Conservation (phyloP, 2,113 vertebrate genomes). For the Oncorhynchus kisutch region DNA sequence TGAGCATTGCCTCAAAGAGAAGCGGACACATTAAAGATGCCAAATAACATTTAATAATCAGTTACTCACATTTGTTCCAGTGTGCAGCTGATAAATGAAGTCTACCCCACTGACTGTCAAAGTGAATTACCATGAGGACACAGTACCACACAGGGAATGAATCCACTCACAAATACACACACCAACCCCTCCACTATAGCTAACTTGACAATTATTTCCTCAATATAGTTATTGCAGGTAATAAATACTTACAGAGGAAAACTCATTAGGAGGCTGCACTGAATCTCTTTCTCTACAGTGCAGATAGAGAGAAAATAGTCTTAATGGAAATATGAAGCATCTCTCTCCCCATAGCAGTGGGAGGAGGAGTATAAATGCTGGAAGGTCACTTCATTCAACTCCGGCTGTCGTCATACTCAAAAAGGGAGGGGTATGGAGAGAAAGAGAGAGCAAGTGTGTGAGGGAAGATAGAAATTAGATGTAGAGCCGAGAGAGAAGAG, state of each 20-base stretch:
- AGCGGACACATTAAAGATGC: too few relatives aligned
- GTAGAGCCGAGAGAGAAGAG: background rate
- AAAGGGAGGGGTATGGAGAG: slow-evolving; percentile 28
- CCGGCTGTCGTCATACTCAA: slow-evolving; percentile 56
- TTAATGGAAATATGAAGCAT: slow-evolving; percentile 42
- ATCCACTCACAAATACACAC: background rate
- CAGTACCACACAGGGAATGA: too few relatives aligned
- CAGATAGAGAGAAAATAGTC: slow-evolving; percentile 43
- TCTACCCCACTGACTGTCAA: too few relatives aligned
- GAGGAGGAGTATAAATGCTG: slow-evolving; percentile 53
- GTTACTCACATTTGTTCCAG: too few relatives aligned
- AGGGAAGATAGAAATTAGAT: background rate
- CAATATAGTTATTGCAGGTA: slow-evolving; percentile 17
- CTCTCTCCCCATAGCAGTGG: slow-evolving; percentile 39
- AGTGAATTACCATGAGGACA: too few relatives aligned
- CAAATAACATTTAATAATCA: too few relatives aligned
- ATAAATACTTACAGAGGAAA: slow-evolving; percentile 64
- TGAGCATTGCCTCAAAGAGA: too few relatives aligned
- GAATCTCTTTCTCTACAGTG: slow-evolving; percentile 32
- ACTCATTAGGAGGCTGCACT: slow-evolving; percentile 7
- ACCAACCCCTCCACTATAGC: background rate
- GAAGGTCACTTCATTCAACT: slow-evolving; percentile 71
- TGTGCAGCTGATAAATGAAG: too few relatives aligned
- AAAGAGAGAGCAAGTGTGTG: background rate
- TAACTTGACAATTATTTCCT: background rate